These are phyloP conservation scores for Paedocypris micromegethes DNA, from an alignment of 2,797 vertebrate genomes.

Conservation along the genomic window DNA sequence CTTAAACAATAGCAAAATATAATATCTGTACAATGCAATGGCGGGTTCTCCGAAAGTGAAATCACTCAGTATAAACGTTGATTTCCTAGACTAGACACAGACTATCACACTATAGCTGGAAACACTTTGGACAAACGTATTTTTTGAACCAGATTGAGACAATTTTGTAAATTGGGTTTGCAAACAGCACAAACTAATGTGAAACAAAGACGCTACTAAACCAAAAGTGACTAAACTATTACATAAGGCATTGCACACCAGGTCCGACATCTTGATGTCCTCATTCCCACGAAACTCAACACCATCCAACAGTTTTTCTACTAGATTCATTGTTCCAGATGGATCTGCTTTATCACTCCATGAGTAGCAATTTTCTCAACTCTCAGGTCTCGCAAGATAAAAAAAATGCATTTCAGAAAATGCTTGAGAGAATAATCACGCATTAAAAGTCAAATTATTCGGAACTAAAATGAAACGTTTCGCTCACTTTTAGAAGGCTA, in stretches of 20 bases:
- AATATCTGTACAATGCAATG: too few species aligned
- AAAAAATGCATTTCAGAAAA: not conserved
- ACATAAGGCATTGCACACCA: constrained; percentile 1
- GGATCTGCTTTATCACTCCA: constrained; percentile 31
- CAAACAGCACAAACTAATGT: not conserved
- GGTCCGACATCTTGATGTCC: constrained; percentile 37
- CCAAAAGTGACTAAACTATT: not conserved
- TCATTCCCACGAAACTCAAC: constrained; percentile 50
- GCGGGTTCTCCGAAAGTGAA: too few species aligned
- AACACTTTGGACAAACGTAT: too few species aligned
- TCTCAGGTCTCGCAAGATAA: not conserved
- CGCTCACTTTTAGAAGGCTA: too few species aligned
- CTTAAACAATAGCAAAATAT: not conserved
- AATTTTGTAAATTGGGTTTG: too few species aligned
- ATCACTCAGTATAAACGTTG: too few species aligned
- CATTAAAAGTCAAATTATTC: too few species aligned
- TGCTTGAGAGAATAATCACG: too few species aligned
- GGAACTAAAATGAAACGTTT: too few species aligned
- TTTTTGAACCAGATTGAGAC: too few species aligned
- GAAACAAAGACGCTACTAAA: not conserved
- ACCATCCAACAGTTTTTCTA: constrained; percentile 33
- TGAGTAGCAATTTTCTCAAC: constrained; percentile 17
- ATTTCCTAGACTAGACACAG: too few species aligned
- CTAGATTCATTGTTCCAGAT: constrained; percentile 33
- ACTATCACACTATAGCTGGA: too few species aligned